Percentiles rank a stretch among this genome's conserved stretches.
phyloP scores from a whole-genome alignment of 92 coral and sea anemone genomes.

The Paragorgia papillata region DNA sequence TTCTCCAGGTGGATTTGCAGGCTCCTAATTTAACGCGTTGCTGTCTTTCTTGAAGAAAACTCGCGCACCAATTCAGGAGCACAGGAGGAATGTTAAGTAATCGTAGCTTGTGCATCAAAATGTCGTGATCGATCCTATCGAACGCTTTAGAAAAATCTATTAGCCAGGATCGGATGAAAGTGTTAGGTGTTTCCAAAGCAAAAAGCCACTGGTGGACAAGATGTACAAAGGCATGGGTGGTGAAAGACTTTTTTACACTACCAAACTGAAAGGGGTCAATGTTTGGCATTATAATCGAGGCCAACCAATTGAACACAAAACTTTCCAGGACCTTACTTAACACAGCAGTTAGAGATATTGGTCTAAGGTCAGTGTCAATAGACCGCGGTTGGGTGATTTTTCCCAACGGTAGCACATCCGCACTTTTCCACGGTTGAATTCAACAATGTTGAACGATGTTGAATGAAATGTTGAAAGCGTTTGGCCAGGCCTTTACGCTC shows the following conservation, averaged over 20 bases:
- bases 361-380: constrained; percentile 60
- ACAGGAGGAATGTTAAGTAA: constrained; percentile 48
- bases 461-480: no score
- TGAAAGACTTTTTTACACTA: constrained; percentile 51
- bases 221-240: constrained; percentile 56
- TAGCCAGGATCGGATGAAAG: no score
- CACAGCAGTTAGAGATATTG: constrained; percentile 55
- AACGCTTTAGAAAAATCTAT: constrained; percentile 50
- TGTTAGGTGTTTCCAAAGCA: constrained; percentile 11
- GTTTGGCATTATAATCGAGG: constrained; percentile 45
- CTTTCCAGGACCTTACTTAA: no score
- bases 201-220: constrained; percentile 60
- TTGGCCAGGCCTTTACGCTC: no score
- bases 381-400: constrained; percentile 44
- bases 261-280: constrained; percentile 40
- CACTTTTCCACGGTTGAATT: constrained; percentile 58
- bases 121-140: constrained; percentile 50
- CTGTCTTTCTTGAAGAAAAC: constrained; percentile 23
- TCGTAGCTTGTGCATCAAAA: constrained; percentile 43
- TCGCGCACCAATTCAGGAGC: constrained; percentile 38
- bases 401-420: constrained; percentile 53
- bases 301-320: constrained; percentile 59
- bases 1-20: constrained; percentile 49
- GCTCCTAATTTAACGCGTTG: constrained; percentile 46
- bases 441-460: no score